phyloP scores from a whole-genome alignment of 1,140 invertebrate genomes.

The Ganaspis sp. region DNA sequence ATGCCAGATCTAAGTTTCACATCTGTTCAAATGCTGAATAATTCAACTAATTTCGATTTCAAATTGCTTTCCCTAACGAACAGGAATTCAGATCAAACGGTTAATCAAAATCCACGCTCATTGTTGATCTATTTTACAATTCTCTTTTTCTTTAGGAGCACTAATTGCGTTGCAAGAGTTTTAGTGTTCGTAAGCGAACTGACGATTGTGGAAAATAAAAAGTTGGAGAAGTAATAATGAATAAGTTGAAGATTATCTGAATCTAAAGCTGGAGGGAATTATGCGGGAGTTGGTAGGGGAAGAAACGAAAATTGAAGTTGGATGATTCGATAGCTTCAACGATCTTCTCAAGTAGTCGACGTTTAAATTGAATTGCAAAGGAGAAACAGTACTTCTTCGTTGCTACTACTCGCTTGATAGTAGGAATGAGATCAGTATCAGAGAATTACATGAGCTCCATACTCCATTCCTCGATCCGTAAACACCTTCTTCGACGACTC shows the following conservation, averaged over 20 bases:
- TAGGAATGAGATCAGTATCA: constrained; percentile 6
- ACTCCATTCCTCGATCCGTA: constrained; percentile 6
- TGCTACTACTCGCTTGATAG: background rate
- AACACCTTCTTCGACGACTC: constrained; percentile 13
- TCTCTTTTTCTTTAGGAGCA: background rate
- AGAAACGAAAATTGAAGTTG: no score
- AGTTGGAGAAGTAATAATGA: no score
- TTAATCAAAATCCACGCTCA: background rate
- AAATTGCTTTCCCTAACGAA: constrained; percentile 5
- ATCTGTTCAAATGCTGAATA: background rate
- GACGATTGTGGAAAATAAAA: no score
- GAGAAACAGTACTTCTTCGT: background rate
- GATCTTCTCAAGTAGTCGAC: background rate
- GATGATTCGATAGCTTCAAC: background rate
- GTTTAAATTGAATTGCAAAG: constrained; percentile 26
- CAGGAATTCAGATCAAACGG: background rate
- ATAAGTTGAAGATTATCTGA: no score
- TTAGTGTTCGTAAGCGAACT: no score
- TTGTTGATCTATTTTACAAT: background rate
- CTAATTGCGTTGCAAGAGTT: no score
- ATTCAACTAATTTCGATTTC: background rate
- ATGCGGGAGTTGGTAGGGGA: no score
- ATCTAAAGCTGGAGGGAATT: no score
- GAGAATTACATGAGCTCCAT: constrained; percentile 25
- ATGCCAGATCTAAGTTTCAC: background rate